phyloP scores from a whole-genome alignment of 2,888 invertebrate species.

The Hybos culiciformis region DNA sequence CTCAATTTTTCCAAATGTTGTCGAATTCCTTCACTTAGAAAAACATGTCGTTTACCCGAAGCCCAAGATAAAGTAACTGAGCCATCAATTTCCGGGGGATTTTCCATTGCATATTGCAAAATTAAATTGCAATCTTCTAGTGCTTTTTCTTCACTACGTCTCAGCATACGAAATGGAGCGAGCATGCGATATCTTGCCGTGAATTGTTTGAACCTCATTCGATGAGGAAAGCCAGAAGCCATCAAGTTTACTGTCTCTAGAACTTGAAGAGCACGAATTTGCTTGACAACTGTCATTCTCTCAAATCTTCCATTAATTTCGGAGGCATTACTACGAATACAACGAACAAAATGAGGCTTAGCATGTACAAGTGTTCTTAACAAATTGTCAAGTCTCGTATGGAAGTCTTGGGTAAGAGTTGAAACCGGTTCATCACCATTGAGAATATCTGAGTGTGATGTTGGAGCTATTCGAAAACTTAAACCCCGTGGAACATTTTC shows the following conservation, averaged over 20 bases:
- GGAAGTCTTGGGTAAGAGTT: conserved; percentile 89
- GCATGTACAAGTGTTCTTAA: conserved; percentile 84
- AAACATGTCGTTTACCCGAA: conserved; percentile 83
- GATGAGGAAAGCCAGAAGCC: conserved; percentile 89
- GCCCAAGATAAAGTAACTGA: conserved; percentile 69
- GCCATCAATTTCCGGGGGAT: conserved; percentile 42
- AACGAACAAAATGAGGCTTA: conserved; percentile 86
- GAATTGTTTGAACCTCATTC: conserved; percentile 90
- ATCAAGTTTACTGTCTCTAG: conserved; percentile 89
- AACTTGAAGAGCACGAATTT: conserved; percentile 81
- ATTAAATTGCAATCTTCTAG: conserved; percentile 64
- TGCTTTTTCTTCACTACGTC: conserved; percentile 55
- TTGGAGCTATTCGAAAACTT: conserved; percentile 79
- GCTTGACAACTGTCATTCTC: conserved; percentile 66
- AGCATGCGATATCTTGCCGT: conserved; percentile 72
- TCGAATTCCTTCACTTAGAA: conserved; percentile 83
- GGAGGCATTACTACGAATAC: conserved; percentile 73
- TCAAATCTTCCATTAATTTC: conserved; percentile 77
- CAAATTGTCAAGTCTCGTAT: conserved; percentile 83
- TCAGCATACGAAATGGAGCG: conserved; percentile 59
- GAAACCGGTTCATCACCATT: conserved; percentile 77
- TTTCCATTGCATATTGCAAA: conserved; percentile 54
- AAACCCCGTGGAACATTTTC: conserved; percentile 63
- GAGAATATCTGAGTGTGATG: conserved; percentile 67
- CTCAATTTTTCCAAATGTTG: conserved; percentile 78